phyloP scores from a whole-genome alignment of 2,113 vertebrate species.

The Haliaeetus leucogaster region DNA sequence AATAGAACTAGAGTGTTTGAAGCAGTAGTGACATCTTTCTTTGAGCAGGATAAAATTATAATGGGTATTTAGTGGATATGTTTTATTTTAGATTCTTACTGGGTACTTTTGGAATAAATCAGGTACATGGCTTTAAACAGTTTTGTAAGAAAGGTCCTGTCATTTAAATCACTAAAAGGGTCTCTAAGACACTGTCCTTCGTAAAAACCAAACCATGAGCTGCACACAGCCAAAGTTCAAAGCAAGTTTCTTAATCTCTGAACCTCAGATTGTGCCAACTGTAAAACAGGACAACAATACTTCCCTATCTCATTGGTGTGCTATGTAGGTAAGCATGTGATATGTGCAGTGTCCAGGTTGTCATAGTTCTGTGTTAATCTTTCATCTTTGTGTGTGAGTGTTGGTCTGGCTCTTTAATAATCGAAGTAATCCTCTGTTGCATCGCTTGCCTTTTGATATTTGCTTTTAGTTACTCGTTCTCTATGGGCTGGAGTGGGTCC shows the following conservation, averaged over 20 bases:
- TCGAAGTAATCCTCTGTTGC: not conserved
- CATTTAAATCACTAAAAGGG: not conserved
- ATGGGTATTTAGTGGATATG: not conserved
- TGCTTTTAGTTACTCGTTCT: not conserved
- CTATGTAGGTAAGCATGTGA: not conserved
- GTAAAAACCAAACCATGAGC: not conserved
- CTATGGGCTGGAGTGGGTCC: not conserved
- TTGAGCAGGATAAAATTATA: not conserved
- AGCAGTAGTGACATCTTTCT: not conserved
- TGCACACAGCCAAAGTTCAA: not conserved
- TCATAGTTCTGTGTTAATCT: not conserved
- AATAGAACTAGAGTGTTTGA: not conserved
- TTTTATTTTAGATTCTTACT: not conserved
- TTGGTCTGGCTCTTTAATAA: not conserved
- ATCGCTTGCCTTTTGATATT: not conserved
- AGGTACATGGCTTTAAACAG: not conserved
- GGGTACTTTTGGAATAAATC: not conserved
- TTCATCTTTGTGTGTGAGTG: not conserved
- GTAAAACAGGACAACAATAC: not conserved
- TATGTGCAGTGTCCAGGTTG: not conserved
- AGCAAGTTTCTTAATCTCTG: not conserved
- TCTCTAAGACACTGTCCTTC: not conserved
- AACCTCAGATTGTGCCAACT: not conserved
- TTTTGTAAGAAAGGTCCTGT: not conserved
- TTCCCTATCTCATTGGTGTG: not conserved